Conservation (phyloP, 2,113 vertebrate species). For the Rhinolophus ferrumequinum region DNA sequence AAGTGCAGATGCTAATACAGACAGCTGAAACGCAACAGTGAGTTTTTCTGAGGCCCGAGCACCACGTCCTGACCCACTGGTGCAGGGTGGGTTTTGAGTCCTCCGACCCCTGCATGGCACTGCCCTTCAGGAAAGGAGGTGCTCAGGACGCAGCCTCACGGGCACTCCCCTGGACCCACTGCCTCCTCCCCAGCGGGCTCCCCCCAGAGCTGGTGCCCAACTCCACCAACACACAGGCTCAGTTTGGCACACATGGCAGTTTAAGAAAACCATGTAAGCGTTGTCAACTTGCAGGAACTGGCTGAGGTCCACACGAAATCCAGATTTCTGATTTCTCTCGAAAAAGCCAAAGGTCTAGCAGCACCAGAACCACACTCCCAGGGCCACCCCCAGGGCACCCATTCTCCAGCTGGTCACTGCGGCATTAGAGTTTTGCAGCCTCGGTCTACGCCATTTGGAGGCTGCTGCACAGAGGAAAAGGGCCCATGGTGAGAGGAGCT, state of each 20-base stretch:
- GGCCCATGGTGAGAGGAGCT: not conserved
- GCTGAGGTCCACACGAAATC: not conserved
- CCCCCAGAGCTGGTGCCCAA: not conserved
- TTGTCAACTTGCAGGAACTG: no score
- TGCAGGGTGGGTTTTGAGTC: not conserved
- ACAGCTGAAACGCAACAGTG: slow-evolving; percentile 2
- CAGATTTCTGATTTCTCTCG: not conserved
- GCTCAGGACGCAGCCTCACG: no score
- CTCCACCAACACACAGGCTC: fast-evolving
- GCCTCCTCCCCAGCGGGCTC: not conserved
- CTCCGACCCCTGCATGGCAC: not conserved
- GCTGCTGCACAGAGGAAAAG: not conserved
- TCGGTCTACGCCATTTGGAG: not conserved
- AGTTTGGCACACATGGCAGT: not conserved
- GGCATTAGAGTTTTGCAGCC: not conserved
- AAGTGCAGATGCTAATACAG: slow-evolving; percentile 61
- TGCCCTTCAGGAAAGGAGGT: not conserved
- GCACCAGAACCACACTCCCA: not conserved
- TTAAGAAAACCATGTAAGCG: not conserved
- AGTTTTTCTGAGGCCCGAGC: slow-evolving; percentile 53
- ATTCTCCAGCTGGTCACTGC: fast-evolving
- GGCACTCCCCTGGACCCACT: no score
- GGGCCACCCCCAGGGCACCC: not conserved
- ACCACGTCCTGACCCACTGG: not conserved
- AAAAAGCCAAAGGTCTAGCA: not conserved